These are phyloP conservation scores for Melinaea menophilus DNA, from an alignment of 2,888 invertebrate genomes.

Conservation along the genomic window DNA sequence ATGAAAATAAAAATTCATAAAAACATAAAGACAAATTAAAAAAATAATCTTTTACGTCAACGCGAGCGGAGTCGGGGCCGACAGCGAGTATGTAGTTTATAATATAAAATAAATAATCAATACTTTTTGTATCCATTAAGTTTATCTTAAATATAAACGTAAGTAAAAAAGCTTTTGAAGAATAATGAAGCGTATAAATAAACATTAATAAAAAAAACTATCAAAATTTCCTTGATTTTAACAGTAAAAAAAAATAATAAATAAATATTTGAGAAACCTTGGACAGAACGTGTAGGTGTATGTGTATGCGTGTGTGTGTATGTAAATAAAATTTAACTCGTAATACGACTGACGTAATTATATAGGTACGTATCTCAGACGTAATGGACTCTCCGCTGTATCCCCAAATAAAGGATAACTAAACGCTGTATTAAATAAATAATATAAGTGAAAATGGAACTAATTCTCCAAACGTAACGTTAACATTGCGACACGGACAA, in stretches of 20 bases:
- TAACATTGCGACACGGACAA: constrained; percentile 31
- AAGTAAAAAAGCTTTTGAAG: no score
- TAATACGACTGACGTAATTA: constrained; percentile 20
- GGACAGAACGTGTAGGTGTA: constrained; percentile 20
- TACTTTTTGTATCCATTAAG: no score
- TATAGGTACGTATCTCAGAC: constrained; percentile 5
- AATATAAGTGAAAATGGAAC: constrained; percentile 29
- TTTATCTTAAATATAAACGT: no score
- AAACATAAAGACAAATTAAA: no score
- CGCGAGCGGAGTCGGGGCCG: no score
- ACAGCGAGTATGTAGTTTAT: no score
- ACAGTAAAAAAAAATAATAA: constrained; percentile 21
- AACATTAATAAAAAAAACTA: no score
- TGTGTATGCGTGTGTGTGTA: constrained; percentile 7
- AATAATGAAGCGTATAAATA: no score
- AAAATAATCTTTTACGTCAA: no score
- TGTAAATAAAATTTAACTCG: constrained; percentile 24
- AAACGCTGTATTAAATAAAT: constrained; percentile 7
- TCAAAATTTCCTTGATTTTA: constrained; percentile 16
- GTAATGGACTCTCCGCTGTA: background rate
- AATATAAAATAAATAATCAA: no score
- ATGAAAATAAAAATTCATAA: no score
- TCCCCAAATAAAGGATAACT: background rate
- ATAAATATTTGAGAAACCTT: constrained; percentile 45
- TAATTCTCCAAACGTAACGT: constrained; percentile 31